phyloP scores from a whole-genome alignment of 2,888 invertebrate species.

The Altica lythri region DNA sequence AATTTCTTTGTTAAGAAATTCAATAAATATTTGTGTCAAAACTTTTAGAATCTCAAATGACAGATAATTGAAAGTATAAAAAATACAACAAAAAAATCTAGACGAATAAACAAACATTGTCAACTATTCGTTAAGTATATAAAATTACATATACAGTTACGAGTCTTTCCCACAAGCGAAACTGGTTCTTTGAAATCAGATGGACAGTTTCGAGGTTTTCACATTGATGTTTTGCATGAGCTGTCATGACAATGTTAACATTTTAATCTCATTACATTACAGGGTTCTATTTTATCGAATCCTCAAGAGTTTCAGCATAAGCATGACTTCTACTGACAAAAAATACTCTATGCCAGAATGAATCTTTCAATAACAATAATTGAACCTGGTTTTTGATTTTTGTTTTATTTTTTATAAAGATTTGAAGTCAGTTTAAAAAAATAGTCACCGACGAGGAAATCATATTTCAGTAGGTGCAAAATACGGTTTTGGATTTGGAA shows the following conservation, averaged over 20 bases:
- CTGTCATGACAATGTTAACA: conserved; percentile 38
- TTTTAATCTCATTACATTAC: conserved; percentile 33
- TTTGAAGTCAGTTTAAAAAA: no score
- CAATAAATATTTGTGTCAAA: no score
- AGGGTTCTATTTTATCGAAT: conserved; percentile 15
- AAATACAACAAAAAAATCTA: no score
- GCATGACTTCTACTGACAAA: background rate
- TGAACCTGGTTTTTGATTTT: background rate
- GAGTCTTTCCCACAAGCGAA: conserved; percentile 23
- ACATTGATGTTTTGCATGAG: conserved; percentile 33
- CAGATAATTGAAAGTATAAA: no score
- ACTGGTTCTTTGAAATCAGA: conserved; percentile 35
- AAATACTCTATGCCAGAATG: background rate
- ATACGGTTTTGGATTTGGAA: no score
- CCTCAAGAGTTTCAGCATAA: conserved; percentile 10
- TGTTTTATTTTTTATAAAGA: no score
- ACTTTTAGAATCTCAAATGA: no score
- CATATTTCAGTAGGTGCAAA: no score
- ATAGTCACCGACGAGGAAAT: no score
- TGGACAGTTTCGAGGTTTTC: conserved; percentile 28
- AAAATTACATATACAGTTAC: conserved; percentile 2
- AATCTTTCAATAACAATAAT: background rate
- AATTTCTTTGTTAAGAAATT: no score
- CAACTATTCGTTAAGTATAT: background rate
- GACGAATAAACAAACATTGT: no score